These are phyloP conservation scores for Ammospiza maritima DNA, from an alignment of 2,797 vertebrate species.

Conservation along the genomic window DNA sequence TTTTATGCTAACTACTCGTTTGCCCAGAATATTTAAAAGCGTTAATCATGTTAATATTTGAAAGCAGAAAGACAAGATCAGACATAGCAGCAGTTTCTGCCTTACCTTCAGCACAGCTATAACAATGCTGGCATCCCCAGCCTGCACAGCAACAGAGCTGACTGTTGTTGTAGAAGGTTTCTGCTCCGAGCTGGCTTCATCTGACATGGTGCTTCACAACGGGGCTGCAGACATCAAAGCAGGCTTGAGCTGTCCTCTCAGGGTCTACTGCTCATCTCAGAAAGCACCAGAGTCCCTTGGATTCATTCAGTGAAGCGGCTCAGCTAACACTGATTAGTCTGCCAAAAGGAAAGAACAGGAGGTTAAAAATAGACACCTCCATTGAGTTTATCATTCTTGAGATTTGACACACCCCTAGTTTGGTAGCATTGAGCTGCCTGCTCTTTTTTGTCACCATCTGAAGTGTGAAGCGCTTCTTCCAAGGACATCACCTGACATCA, in stretches of 20 bases:
- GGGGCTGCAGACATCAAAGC: slow-evolving; percentile 15
- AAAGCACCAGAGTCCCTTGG: slow-evolving; percentile 32
- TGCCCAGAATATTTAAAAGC: background rate
- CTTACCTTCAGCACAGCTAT: slow-evolving; percentile 90
- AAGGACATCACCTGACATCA: slow-evolving; percentile 49
- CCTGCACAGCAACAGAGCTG: slow-evolving; percentile 90
- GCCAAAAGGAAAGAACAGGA: slow-evolving; percentile 82
- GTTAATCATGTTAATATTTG: no score
- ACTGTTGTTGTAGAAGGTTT: slow-evolving; percentile 83
- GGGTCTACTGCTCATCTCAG: slow-evolving; percentile 39
- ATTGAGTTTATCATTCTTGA: slow-evolving; percentile 86
- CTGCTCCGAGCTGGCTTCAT: slow-evolving; percentile 57
- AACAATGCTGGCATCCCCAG: slow-evolving; percentile 84
- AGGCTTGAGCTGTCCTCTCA: background rate
- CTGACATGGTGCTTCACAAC: slow-evolving; percentile 74
- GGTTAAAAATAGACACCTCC: slow-evolving; percentile 89
- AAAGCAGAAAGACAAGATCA: background rate
- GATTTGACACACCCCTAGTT: slow-evolving; percentile 85
- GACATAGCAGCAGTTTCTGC: background rate
- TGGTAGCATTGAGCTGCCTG: slow-evolving; percentile 74
- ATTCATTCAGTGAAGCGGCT: slow-evolving; percentile 76
- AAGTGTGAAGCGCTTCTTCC: slow-evolving; percentile 48
- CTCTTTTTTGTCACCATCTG: slow-evolving; percentile 74
- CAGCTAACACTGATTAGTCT: slow-evolving; percentile 75
- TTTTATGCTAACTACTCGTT: background rate